A percentile compares a stretch with the other conserved stretches of the same genome.
Conservation (phyloP, 2,113 vertebrate species). For the Polyodon spathula region DNA sequence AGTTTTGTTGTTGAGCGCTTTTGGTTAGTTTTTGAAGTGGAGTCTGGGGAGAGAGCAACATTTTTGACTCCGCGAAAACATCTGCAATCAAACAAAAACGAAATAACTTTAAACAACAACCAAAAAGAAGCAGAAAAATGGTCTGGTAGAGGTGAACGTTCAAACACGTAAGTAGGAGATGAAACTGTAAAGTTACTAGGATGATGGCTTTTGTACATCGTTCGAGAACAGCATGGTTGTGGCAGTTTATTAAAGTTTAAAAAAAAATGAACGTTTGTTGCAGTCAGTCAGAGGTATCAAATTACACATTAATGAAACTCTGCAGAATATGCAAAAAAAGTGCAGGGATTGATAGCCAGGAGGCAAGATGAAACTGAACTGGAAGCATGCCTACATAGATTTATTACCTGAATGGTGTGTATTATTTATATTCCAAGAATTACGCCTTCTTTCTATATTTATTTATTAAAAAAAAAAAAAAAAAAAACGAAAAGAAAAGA, state of each 20-base stretch:
- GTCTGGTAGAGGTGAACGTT: slow-evolving; percentile 21
- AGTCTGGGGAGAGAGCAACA: slow-evolving; percentile 24
- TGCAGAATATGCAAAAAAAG: slow-evolving; percentile 18
- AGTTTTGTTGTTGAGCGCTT: slow-evolving; percentile 37
- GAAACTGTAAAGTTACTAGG: slow-evolving; percentile 8
- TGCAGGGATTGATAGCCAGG: slow-evolving; percentile 4
- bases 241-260: slow-evolving; percentile 33
- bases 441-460: no score
- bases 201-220: slow-evolving; percentile 4
- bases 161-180: slow-evolving; percentile 46
- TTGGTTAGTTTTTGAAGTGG: slow-evolving; percentile 41
- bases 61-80: slow-evolving; percentile 32
- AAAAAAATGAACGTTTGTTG: slow-evolving; percentile 1
- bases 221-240: slow-evolving; percentile 17
- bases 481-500: no score
- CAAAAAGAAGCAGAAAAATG: slow-evolving; percentile 25
- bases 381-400: not conserved
- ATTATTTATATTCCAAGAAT: no score
- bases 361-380: slow-evolving; percentile 1
- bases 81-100: slow-evolving; percentile 32
- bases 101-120: not conserved
- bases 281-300: slow-evolving; percentile 25
- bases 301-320: slow-evolving; percentile 32
- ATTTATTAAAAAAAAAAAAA: no score
- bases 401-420: not conserved